Evolutionary conservation across 2,797 vertebrate genomes (phyloP), one percentile per base, ranked within the genome.

Genomic region (Lates japonicus): DNA sequence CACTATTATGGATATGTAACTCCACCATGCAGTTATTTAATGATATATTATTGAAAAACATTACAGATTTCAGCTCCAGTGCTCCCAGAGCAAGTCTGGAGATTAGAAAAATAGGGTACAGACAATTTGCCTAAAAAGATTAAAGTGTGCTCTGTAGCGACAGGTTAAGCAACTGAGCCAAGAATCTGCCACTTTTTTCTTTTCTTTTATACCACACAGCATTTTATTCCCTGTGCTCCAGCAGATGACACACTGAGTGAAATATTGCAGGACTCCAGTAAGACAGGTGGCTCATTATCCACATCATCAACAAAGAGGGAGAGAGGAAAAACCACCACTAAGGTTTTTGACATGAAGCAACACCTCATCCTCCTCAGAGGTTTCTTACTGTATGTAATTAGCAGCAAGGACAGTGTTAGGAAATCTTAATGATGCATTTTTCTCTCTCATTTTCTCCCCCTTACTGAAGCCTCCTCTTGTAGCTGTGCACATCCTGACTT

Each of bases 261-360:
- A 87, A 81, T 80, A 80, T 76, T 80, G 69, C 87, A 92, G 85
- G 80, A 84, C 71, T 88, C 46, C 60, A 25, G 76, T 66, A 64
- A 91, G 91, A 91, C 93, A 93, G 93, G 93, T 93, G 92, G 92
- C 91, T 95, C 93, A 94, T 94, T 94, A 94, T 85, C 82, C 86
- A 93, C 81, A 85, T 91, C 89, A 87, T 88, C 90, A 87, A 83
- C 87, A 86, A 80, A 86, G 77, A 71, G 51, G 16, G 65, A 64
- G 70, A 70, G 66, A 71, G 68, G 68, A 79, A 74, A 90, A 88
- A 85, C 5, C 77, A 87, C 85, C 80, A 80, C 77, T 70, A 42
- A 83, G 69, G 75, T 81, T 86, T 87, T 51, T 72, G 71, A 86
- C 83, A 78, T 65, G 62, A 84, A 85, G 87, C 84, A 87, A 87